phyloP scores from a whole-genome alignment of 1,140 invertebrate genomes.

The Chrysomallon squamiferum region DNA sequence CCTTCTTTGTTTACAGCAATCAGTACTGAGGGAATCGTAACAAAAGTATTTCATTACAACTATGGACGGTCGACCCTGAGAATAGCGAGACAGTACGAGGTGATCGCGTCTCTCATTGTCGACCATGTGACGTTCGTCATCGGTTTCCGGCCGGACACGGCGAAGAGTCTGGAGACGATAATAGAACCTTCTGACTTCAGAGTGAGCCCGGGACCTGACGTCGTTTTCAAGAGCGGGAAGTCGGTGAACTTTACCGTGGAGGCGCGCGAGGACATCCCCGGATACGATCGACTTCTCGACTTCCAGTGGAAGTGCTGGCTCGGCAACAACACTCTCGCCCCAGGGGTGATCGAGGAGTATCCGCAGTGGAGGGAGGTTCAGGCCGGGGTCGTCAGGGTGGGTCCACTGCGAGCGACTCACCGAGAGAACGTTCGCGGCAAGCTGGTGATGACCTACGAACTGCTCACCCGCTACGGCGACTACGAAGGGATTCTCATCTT shows the following conservation, averaged over 20 bases:
- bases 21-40: background rate
- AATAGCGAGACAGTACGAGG: background rate
- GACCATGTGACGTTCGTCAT: slow-evolving; percentile 2
- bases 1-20: slow-evolving; percentile 3
- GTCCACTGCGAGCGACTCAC: background rate
- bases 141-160: background rate
- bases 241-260: background rate
- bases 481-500: background rate
- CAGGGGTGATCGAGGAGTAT: background rate
- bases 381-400: slow-evolving; percentile 1
- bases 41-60: background rate
- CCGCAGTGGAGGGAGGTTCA: slow-evolving; percentile 3
- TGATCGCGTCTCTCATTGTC: background rate
- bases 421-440: background rate
- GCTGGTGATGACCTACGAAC: background rate
- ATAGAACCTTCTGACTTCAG: background rate
- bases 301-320: slow-evolving; percentile 4
- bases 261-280: background rate
- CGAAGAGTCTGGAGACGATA: background rate
- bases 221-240: background rate
- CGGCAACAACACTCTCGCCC: background rate
- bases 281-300: background rate
- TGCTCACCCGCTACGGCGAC: background rate
- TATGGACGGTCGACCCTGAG: background rate
- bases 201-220: background rate